These are phyloP conservation scores for Holothuria glaberrima DNA, from an alignment of 35 echinoderm and acorn worm genomes.

Conservation along the genomic window DNA sequence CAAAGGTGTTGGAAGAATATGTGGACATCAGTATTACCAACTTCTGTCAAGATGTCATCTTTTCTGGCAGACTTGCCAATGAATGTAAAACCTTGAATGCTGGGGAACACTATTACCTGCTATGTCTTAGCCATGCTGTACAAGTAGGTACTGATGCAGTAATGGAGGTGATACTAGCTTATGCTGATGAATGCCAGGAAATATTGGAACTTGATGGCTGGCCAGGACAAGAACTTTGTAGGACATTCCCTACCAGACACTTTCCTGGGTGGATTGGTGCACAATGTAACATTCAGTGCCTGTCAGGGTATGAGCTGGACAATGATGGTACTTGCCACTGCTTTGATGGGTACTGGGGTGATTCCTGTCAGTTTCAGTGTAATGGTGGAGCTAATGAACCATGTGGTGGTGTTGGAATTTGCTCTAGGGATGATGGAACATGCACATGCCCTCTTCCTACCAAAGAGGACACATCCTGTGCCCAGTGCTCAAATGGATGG, in stretches of 20 bases:
- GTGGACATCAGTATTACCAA: background rate
- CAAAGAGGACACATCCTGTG: conserved; percentile 56
- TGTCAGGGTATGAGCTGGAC: conserved; percentile 47
- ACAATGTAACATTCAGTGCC: conserved; percentile 35
- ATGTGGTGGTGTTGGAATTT: conserved; percentile 77
- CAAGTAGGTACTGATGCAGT: conserved; percentile 5
- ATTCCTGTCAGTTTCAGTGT: conserved; percentile 65
- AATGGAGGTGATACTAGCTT: conserved; percentile 83
- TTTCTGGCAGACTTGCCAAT: background rate
- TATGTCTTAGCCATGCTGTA: conserved; percentile 68
- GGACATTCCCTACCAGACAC: conserved; percentile 59
- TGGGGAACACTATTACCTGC: conserved; percentile 65
- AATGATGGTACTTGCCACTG: conserved; percentile 62
- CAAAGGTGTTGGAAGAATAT: background rate
- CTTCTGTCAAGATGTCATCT: conserved; percentile 13
- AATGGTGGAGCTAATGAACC: conserved; percentile 68
- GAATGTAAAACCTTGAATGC: conserved; percentile 21
- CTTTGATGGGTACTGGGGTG: conserved; percentile 74
- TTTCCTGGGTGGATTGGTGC: conserved; percentile 83
- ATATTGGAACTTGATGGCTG: conserved; percentile 8
- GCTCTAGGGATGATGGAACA: conserved; percentile 37
- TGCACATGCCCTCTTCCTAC: conserved; percentile 75
- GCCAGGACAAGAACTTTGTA: conserved; percentile 72
- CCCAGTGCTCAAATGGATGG: conserved; percentile 64
- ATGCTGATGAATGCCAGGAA: conserved; percentile 70